A percentile compares a stretch with the other conserved stretches of the same genome.
Conservation (phyloP, 1,140 invertebrate genomes). For the Solenopsis invicta region DNA sequence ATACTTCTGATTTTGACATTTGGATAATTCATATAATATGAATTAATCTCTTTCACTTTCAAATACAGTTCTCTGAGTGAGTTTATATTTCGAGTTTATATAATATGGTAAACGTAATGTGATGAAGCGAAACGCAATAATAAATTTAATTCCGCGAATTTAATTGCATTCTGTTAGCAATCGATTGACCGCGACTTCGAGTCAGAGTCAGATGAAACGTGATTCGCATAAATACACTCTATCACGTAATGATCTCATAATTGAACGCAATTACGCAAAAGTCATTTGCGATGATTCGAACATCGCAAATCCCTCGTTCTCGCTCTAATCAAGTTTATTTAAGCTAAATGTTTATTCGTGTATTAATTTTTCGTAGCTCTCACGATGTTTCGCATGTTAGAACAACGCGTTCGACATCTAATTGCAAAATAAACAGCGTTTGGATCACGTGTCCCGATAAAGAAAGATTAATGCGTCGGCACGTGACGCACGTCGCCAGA, state of each 20-base stretch:
- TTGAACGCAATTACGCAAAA: slow-evolving; percentile 4
- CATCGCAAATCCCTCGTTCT: neutral
- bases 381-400: neutral
- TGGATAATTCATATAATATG: neutral
- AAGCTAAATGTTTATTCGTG: neutral
- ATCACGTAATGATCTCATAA: neutral
- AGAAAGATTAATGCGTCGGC: slow-evolving; percentile 50
- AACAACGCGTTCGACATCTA: slow-evolving; percentile 9
- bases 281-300: neutral
- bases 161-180: neutral
- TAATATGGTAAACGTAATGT: neutral
- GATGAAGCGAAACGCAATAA: neutral
- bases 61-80: neutral
- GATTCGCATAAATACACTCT: neutral
- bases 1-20: neutral
- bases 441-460: slow-evolving; percentile 52
- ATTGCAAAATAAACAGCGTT: slow-evolving; percentile 20
- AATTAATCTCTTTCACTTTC: neutral
- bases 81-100: neutral
- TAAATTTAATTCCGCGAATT: neutral
- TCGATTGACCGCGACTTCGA: neutral
- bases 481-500: slow-evolving; percentile 38
- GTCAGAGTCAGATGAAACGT: neutral
- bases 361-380: neutral
- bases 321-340: neutral